Base-by-base conservation (phyloP, 2,113 vertebrate species). In the Embiotoca jacksoni region DNA sequence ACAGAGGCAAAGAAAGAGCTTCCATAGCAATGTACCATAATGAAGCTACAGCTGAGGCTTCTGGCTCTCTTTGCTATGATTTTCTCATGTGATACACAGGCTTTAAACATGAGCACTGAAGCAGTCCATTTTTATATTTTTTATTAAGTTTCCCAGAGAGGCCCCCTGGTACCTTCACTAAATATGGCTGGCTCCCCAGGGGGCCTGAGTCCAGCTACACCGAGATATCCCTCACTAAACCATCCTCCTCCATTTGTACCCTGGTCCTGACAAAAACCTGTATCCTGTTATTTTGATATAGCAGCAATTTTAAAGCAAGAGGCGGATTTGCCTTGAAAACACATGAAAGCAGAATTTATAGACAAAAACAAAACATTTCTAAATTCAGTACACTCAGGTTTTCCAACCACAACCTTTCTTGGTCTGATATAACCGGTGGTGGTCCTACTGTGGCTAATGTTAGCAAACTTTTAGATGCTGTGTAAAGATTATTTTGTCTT, bases 131-230 rank as follows among this genome's bases (percentile, higher is more conserved):
- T 91, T 81, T 82, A 85, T 70, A 71, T 88, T 83, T 88, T 90
- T 82, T 88, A 87, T 89, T 86, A 90, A 80, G 73, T 84, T 90
- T 87, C 80, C 69, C 80, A 83, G 80, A 57, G 4, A 70, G 77
- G 78, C 72, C 77, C 80, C 72, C 44, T 81, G 86, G 79, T 88
- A 76, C 74, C 67, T 82, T 84, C 47, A 66, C 88, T 89, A 92
- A 91, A 93, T 91, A 91, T 86, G 83, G 83, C 82, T 36, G 65
- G 47, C 68, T 91, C 87, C 88, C 88, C 71, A 70, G 79, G 86
- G 87, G 87, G 81, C 67, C 32, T 49, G 64, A 60, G 80, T 80
- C 72, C 7, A 31, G 41, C 60, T 81, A 72, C 69, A 72, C 50
- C 31, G 33, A 55, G 39, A 78, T 78, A 54, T 14, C 58, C 60